Percentiles rank a stretch among this genome's conserved stretches.
Conservation (phyloP, 1,140 invertebrate species). For the Rhizoglyphus robini region DNA sequence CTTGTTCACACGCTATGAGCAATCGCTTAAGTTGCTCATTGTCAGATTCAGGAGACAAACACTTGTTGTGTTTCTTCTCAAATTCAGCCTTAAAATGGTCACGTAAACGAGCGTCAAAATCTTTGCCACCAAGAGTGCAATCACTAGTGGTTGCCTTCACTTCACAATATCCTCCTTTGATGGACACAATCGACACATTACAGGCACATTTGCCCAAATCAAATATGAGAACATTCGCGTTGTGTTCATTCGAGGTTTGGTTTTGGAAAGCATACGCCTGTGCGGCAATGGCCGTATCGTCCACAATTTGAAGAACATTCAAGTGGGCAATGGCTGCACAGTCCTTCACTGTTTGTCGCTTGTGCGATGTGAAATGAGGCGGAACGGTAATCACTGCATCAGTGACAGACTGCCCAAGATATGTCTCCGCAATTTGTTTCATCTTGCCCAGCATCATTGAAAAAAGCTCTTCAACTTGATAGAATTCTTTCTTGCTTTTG, state of each 20-base stretch:
- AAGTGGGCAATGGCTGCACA: conserved; percentile 22
- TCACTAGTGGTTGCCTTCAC: conserved; percentile 25
- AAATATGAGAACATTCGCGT: conserved; percentile 22
- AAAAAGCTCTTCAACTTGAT: conserved; percentile 33
- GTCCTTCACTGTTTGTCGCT: conserved; percentile 29
- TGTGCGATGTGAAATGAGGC: conserved; percentile 36
- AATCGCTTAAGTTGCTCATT: too few relatives aligned
- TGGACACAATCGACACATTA: conserved; percentile 21
- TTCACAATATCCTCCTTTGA: conserved; percentile 24
- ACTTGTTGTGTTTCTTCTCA: too few relatives aligned
- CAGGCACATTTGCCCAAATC: too few relatives aligned
- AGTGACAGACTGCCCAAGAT: conserved; percentile 23
- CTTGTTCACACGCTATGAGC: too few relatives aligned
- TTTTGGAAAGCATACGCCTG: conserved; percentile 22
- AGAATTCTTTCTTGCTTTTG: conserved; percentile 28
- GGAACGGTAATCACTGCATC: conserved; percentile 39
- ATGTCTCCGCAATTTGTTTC: conserved; percentile 32
- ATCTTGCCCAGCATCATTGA: conserved; percentile 33
- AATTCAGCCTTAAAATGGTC: conserved; percentile 20
- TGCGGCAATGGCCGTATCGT: too few relatives aligned
- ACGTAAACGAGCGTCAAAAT: too few relatives aligned
- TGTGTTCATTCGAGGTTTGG: conserved; percentile 34
- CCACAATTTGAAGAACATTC: too few relatives aligned
- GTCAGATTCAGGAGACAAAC: too few relatives aligned
- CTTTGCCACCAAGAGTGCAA: conserved; percentile 28